A percentile compares a stretch with the other conserved stretches of the same genome.
phyloP scores from a whole-genome alignment of 2,113 vertebrate genomes.

The Mus pahari region DNA sequence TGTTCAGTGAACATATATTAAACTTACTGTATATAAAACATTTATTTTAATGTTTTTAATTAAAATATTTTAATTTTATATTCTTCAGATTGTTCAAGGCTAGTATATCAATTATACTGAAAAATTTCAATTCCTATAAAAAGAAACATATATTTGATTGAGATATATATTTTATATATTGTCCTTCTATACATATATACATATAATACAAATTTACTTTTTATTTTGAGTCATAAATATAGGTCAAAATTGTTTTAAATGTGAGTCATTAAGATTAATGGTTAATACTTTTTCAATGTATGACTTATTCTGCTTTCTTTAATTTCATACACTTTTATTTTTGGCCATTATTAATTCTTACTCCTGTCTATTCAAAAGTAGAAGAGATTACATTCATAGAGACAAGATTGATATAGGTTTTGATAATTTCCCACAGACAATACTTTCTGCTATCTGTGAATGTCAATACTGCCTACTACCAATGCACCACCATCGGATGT shows the following conservation, averaged over 20 bases:
- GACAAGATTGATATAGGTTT: background rate
- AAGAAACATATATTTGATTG: background rate
- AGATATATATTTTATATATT: background rate
- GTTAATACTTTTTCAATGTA: background rate
- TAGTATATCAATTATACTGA: constrained; percentile 10
- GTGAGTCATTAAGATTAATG: background rate
- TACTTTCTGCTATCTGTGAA: background rate
- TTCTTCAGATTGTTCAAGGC: background rate
- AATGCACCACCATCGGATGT: background rate
- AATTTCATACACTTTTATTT: background rate
- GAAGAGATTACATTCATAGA: background rate
- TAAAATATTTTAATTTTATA: background rate
- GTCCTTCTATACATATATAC: background rate
- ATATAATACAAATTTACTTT: background rate
- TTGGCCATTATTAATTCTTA: background rate
- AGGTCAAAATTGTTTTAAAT: background rate
- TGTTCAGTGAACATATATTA: background rate
- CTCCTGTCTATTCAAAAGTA: constrained; percentile 19
- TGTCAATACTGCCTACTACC: background rate
- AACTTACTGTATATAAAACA: background rate
- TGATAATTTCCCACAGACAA: background rate
- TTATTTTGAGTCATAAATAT: background rate
- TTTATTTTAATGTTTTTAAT: constrained; percentile 29
- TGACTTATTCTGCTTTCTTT: background rate
- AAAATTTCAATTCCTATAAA: background rate